Percentiles rank a stretch among this genome's conserved stretches.
These are phyloP conservation scores for Macrocentrus cingulum DNA, from an alignment of 1,140 invertebrate species.

Conservation along the genomic window DNA sequence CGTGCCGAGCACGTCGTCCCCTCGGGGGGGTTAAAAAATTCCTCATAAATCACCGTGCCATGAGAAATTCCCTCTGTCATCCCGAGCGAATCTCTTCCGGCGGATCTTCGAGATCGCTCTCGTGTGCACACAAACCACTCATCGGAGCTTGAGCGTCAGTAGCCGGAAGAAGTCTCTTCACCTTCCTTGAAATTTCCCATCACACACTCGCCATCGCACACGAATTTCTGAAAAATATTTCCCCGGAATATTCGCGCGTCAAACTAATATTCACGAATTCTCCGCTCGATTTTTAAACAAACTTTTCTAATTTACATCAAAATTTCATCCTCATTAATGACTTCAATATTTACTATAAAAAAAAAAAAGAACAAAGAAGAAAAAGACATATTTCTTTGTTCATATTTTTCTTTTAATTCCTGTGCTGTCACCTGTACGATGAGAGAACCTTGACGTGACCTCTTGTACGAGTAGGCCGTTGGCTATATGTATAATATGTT, in stretches of 20 bases:
- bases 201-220: no score
- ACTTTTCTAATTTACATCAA: no score
- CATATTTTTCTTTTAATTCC: conserved; percentile 13
- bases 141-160: neutral
- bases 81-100: conserved; percentile 28
- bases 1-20: conserved; percentile 32
- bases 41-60: conserved; percentile 52
- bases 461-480: neutral
- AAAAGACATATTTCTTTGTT: neutral
- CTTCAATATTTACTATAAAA: neutral
- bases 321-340: no score
- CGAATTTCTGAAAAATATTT: no score
- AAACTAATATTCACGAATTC: no score
- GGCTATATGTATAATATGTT: neutral
- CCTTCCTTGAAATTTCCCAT: neutral
- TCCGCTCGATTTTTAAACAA: no score
- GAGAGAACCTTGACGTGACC: conserved; percentile 9
- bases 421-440: conserved; percentile 2
- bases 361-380: neutral
- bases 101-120: conserved; percentile 20
- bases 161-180: conserved; percentile 1
- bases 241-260: no score
- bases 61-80: conserved; percentile 43
- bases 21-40: conserved; percentile 49
- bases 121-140: neutral